Base-by-base conservation (phyloP, 2,113 vertebrate genomes). In the Oreochromis spilurus region DNA sequence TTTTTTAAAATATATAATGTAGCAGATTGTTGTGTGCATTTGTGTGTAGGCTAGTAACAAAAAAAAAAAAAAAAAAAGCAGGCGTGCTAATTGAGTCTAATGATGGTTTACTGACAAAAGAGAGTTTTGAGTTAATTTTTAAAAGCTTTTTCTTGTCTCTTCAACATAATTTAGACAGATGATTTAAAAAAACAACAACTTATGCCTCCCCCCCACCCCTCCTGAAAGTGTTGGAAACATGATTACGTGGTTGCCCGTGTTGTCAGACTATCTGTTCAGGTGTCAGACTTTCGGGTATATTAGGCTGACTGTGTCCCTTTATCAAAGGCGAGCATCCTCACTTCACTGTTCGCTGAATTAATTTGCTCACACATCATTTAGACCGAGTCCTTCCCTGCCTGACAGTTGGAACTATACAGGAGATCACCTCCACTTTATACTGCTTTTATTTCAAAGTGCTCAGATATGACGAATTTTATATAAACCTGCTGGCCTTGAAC, bases 401-500 rank as follows among this genome's bases (percentile, higher is more conserved):
- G 97, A 97, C 97, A 98, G 97, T 97, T 94, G 97, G 97, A 95
- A 97, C 97, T 97, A 97, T 97, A 65, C 60, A 97, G 96, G 97
- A 98, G 97, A 98, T 97, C 96, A 97, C 96, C 97, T 93, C 97
- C 97, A 97, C 98, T 98, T 96, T 97, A 97, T 97, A 97, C 96
- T 97, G 97, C 97, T 97, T 97, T 97, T 97, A 97, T 97, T 97
- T 97, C 97, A 97, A 98, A 97, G 97, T 97, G 96, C 96, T 97
- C 97, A 96, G 97, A 98, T 97, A 97, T 97, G 96, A 94, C 97
- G 95, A 97, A 97, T 98, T 97, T 98, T 97, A 97, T 97, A 97
- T 97, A 97, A 97, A 98, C 97, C 94, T 97, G 97, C 97, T 98
- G 97, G 97, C 97, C 97, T 97, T 97, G 97, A 97, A 98, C 98